Percentiles rank a stretch among this genome's conserved stretches.
phyloP scores from a whole-genome alignment of 2,113 vertebrate species.

The Motacilla tschutschensis region DNA sequence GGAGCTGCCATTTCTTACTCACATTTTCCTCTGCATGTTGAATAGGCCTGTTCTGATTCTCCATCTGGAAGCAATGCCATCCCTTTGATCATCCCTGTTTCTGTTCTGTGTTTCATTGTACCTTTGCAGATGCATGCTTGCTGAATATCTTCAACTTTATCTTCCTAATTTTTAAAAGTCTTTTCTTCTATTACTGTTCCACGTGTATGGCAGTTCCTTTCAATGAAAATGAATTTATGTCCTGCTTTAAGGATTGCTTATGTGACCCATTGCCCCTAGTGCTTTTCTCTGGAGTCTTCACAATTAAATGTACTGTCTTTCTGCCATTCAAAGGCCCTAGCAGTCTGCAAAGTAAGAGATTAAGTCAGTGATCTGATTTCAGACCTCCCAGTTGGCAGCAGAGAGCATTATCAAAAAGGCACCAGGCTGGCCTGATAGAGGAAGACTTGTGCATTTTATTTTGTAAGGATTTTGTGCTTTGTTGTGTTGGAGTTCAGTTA shows the following conservation, averaged over 20 bases:
- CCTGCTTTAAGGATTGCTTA: background rate
- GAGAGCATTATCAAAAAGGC: background rate
- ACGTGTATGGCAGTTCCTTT: background rate
- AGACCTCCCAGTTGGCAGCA: background rate
- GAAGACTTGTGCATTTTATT: background rate
- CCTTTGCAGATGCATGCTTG: background rate
- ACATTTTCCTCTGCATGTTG: background rate
- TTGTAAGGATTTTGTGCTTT: background rate
- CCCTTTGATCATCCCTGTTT: background rate
- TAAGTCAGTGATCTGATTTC: constrained; percentile 18
- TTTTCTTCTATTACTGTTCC: background rate
- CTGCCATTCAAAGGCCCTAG: background rate
- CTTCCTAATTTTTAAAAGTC: background rate
- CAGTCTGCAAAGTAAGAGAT: background rate
- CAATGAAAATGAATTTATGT: background rate
- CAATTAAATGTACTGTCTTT: background rate
- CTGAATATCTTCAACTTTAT: background rate
- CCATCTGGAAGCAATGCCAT: background rate
- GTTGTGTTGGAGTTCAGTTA: background rate
- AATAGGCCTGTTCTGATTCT: background rate
- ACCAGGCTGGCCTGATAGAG: background rate
- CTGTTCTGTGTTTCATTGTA: background rate
- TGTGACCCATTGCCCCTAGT: background rate
- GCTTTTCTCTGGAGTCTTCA: background rate
- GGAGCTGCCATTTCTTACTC: background rate